Conservation (phyloP, 2,113 vertebrate species). For the Pavo muticus region DNA sequence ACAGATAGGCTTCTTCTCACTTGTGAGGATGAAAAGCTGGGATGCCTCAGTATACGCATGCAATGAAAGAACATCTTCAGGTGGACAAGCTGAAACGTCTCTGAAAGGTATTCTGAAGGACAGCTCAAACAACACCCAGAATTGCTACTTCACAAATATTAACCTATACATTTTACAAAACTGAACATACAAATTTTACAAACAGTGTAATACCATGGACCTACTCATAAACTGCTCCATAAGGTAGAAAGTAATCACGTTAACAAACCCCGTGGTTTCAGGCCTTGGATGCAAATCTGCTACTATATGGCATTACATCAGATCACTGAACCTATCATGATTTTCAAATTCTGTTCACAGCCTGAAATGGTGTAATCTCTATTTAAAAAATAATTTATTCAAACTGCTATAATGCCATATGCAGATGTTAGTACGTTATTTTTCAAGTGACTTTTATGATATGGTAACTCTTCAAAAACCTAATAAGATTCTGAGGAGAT, state of each 20-base stretch:
- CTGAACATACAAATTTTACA: neutral
- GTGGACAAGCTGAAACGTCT: neutral
- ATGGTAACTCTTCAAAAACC: neutral
- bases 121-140: neutral
- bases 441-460: constrained; percentile 20
- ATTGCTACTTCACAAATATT: neutral
- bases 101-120: neutral
- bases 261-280: neutral
- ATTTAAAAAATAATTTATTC: constrained; percentile 25
- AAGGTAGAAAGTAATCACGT: neutral
- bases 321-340: neutral
- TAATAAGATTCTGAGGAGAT: neutral
- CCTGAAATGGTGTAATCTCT: neutral
- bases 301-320: neutral
- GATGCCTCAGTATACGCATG: rapidly evolving
- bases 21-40: neutral
- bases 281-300: neutral
- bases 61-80: neutral
- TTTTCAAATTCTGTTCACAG: constrained; percentile 24
- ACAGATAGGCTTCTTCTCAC: neutral
- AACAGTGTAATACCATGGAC: neutral
- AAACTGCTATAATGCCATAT: neutral
- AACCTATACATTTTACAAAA: neutral
- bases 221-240: neutral
- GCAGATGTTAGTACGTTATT: neutral